A percentile compares a stretch with the other conserved stretches of the same genome.
Conservation (phyloP, 1,140 invertebrate species). For the Phthorimaea operculella region DNA sequence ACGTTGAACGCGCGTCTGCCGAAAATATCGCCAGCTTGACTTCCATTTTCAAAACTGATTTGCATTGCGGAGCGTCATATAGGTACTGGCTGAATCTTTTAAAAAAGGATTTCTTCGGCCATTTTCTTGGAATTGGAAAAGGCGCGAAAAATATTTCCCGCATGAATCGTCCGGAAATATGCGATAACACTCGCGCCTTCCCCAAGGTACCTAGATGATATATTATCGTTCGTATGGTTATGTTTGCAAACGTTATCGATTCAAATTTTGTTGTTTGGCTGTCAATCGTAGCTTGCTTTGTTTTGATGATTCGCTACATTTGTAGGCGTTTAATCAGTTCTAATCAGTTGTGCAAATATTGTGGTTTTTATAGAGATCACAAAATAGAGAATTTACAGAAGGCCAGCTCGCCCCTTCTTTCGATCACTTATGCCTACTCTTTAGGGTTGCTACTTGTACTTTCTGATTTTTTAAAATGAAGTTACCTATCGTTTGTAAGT, state of each 20-base stretch:
- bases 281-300: conserved; percentile 37
- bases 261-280: conserved; percentile 31
- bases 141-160: conserved; percentile 24
- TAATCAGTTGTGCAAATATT: conserved; percentile 49
- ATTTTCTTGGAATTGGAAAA: conserved; percentile 15
- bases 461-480: too few relatives aligned
- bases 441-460: too few relatives aligned
- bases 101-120: not conserved
- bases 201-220: too few relatives aligned
- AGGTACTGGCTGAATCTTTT: not conserved
- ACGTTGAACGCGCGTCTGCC: conserved; percentile 25
- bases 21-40: not conserved
- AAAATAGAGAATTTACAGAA: too few relatives aligned
- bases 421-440: too few relatives aligned
- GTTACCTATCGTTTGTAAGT: too few relatives aligned
- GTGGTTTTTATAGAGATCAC: conserved; percentile 21
- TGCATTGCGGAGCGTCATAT: not conserved
- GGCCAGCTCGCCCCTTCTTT: too few relatives aligned
- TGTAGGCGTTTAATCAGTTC: conserved; percentile 37
- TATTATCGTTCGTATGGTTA: conserved; percentile 9
- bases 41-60: not conserved
- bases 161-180: conserved; percentile 21
- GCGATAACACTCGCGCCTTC: conserved; percentile 10
- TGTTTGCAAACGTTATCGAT: conserved; percentile 36
- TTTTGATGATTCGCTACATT: conserved; percentile 54